A percentile compares a stretch with the other conserved stretches of the same genome.
Conservation (phyloP, 2,113 vertebrate species). For the Pterocles gutturalis region DNA sequence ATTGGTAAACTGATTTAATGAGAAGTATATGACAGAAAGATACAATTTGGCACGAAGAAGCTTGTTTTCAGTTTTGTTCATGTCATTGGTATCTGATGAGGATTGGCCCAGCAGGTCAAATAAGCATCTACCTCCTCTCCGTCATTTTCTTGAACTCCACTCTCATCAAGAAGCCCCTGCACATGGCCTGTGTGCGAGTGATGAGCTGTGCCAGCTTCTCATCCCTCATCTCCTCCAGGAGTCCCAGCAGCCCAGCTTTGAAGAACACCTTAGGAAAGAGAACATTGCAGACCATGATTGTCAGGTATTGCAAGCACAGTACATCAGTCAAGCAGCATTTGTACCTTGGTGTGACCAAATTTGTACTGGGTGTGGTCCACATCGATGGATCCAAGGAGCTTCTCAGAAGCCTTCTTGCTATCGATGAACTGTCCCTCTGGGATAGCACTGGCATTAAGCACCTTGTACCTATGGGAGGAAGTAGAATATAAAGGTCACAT, state of each 20-base stretch:
- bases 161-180: constrained; percentile 86
- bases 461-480: constrained; percentile 76
- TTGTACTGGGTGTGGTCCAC: constrained; percentile 88
- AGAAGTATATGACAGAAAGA: neutral
- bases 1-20: neutral
- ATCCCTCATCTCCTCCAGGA: constrained; percentile 92
- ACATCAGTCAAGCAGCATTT: neutral
- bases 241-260: constrained; percentile 91
- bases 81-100: neutral
- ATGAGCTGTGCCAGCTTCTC: constrained; percentile 91
- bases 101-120: neutral
- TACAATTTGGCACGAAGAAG: neutral
- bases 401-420: constrained; percentile 91
- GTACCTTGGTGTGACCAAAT: constrained; percentile 91
- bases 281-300: neutral
- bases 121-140: constrained; percentile 78
- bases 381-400: constrained; percentile 86
- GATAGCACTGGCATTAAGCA: constrained; percentile 89
- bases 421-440: constrained; percentile 91
- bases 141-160: constrained; percentile 88
- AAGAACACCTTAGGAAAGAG: constrained; percentile 86
- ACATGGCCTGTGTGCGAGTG: constrained; percentile 90
- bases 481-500: neutral
- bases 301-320: neutral
- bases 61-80: neutral